These are phyloP conservation scores for Dromococcyx pavoninus DNA, from an alignment of 2,797 vertebrate genomes.

Conservation along the genomic window DNA sequence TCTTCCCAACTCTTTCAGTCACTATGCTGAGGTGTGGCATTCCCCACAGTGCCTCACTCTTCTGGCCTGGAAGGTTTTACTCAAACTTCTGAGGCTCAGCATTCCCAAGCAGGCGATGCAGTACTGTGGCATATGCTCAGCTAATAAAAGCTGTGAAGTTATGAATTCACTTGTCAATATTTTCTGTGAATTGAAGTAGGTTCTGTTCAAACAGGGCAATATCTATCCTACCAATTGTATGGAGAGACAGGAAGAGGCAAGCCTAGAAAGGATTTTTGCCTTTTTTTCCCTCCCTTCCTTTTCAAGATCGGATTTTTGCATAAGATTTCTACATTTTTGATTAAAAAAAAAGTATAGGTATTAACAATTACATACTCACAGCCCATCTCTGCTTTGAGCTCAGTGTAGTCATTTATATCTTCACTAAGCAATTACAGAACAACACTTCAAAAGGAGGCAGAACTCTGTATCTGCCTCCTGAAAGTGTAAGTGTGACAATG, in stretches of 20 bases:
- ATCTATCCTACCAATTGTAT: neutral
- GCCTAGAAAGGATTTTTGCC: neutral
- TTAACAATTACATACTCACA: neutral
- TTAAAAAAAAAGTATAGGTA: neutral
- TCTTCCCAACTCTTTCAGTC: neutral
- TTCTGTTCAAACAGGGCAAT: neutral
- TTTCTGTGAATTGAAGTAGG: neutral
- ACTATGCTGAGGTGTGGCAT: neutral
- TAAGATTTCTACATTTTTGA: neutral
- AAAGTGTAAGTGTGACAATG: rapidly evolving
- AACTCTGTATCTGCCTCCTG: neutral
- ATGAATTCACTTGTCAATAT: neutral
- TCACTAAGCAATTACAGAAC: neutral
- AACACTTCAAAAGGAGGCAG: neutral
- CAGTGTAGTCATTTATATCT: neutral
- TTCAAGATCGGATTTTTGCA: neutral
- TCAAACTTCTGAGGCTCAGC: neutral
- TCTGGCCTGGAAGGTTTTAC: neutral
- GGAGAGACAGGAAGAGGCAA: neutral
- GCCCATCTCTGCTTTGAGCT: neutral
- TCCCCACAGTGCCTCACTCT: neutral
- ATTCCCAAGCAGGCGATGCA: neutral
- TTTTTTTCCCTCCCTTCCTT: too few relatives aligned
- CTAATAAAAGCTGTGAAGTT: neutral
- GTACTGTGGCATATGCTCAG: neutral